Evolutionary conservation across 2,113 vertebrate species (phyloP).

Genomic region (Empidonax traillii): DNA sequence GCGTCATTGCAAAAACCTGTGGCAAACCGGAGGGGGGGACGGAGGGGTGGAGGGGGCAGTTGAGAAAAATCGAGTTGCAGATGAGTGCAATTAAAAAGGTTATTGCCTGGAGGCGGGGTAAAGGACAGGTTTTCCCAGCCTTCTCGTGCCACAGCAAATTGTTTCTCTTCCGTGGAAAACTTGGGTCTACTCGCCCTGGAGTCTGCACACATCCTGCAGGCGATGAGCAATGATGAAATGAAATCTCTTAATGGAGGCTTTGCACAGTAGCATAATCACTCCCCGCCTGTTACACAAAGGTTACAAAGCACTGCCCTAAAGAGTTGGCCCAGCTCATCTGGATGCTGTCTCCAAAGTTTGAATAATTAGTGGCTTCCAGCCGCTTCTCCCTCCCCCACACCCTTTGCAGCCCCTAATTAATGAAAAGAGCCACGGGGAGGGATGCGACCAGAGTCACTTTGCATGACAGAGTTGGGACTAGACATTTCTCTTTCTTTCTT

Average conservation of each 20-base stretch:
- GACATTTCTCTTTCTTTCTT: not conserved
- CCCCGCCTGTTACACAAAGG: not conserved
- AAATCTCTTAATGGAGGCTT: not conserved
- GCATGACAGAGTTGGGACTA: not conserved
- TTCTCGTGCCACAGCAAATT: not conserved
- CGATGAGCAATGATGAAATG: not conserved
- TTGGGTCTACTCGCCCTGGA: not conserved
- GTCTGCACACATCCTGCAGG: not conserved
- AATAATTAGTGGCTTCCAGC: conserved; percentile 41
- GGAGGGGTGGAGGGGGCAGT: not conserved
- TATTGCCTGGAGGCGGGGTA: not conserved
- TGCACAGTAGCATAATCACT: not conserved
- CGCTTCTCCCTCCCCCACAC: not conserved
- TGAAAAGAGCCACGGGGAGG: conserved; percentile 9
- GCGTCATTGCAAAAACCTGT: not conserved
- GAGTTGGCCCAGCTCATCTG: not conserved
- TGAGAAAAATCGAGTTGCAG: not conserved
- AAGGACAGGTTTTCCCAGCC: not conserved
- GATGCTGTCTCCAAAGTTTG: conserved; percentile 7
- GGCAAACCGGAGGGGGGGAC: not conserved
- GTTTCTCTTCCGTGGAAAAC: not conserved
- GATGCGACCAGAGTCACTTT: conserved; percentile 1
- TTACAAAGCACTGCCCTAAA: not conserved
- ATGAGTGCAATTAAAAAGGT: not conserved
- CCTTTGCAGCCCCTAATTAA: conserved; percentile 18